Percentiles rank a stretch among this genome's conserved stretches.
These are phyloP conservation scores for Mastacembelus armatus DNA, from an alignment of 2,797 vertebrate species.

Conservation along the genomic window DNA sequence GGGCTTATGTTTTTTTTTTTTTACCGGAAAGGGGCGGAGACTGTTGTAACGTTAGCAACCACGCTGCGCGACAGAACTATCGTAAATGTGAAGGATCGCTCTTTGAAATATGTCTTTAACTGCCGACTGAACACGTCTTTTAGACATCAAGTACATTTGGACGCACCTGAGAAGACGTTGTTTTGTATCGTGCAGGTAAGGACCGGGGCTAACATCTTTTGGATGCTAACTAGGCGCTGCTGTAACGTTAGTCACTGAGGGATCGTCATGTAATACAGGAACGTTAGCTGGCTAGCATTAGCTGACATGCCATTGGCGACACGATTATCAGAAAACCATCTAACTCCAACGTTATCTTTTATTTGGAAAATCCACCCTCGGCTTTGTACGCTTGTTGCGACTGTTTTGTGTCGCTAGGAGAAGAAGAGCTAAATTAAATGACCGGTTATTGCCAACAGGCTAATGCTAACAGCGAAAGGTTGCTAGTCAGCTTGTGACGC, in stretches of 20 bases:
- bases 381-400: rapidly evolving
- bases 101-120: slow-evolving; percentile 52
- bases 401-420: background rate
- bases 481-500: slow-evolving; percentile 66
- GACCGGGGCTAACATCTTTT: background rate
- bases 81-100: slow-evolving; percentile 46
- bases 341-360: background rate
- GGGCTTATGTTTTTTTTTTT: slow-evolving; percentile 20
- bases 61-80: slow-evolving; percentile 65
- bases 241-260: slow-evolving; percentile 27
- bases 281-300: slow-evolving; percentile 60
- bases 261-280: slow-evolving; percentile 44
- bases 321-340: slow-evolving; percentile 6
- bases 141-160: background rate
- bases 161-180: background rate
- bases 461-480: slow-evolving; percentile 54
- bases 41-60: slow-evolving; percentile 79
- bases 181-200: slow-evolving; percentile 61
- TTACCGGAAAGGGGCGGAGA: slow-evolving; percentile 75
- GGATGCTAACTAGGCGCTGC: slow-evolving; percentile 27
- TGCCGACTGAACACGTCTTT: slow-evolving; percentile 8
- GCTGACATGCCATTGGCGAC: slow-evolving; percentile 36
- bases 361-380: rapidly evolving
- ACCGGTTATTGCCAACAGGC: slow-evolving; percentile 5
- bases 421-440: background rate